phyloP scores from a whole-genome alignment of 2,113 vertebrate genomes.

The Mesitornis unicolor region DNA sequence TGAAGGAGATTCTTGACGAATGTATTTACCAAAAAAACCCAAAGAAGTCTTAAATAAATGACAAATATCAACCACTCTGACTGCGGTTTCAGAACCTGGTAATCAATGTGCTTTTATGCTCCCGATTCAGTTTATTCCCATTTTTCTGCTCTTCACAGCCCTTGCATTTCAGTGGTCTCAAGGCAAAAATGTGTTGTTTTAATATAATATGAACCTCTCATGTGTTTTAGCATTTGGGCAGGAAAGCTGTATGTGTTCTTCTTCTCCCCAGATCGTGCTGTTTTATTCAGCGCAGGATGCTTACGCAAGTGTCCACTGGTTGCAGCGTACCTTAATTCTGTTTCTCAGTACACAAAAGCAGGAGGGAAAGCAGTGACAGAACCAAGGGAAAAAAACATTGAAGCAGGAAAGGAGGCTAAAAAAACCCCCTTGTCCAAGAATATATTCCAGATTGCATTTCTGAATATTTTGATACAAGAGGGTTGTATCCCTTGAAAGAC shows the following conservation, averaged over 20 bases:
- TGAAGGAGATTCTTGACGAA: background rate
- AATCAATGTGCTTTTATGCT: background rate
- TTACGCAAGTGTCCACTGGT: slow-evolving; percentile 41
- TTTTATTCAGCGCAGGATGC: slow-evolving; percentile 31
- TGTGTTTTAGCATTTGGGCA: background rate
- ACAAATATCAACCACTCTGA: background rate
- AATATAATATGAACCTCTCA: background rate
- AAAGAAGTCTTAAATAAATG: slow-evolving; percentile 14
- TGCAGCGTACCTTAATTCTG: slow-evolving; percentile 45
- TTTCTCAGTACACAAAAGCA: background rate
- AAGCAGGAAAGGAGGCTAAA: background rate
- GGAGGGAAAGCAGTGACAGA: background rate
- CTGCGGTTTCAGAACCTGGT: background rate
- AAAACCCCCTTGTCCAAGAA: background rate
- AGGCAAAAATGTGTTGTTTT: background rate
- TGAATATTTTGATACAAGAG: background rate
- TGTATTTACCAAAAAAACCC: background rate
- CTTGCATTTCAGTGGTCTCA: background rate
- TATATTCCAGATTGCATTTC: background rate
- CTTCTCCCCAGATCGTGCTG: background rate
- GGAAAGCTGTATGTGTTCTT: background rate
- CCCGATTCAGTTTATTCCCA: background rate
- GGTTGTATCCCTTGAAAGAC: background rate
- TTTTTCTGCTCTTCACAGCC: background rate
- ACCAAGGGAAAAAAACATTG: background rate